A percentile compares a stretch with the other conserved stretches of the same genome.
phyloP scores from a whole-genome alignment of 2,797 vertebrate genomes.

The Pantherophis alleghaniensis region DNA sequence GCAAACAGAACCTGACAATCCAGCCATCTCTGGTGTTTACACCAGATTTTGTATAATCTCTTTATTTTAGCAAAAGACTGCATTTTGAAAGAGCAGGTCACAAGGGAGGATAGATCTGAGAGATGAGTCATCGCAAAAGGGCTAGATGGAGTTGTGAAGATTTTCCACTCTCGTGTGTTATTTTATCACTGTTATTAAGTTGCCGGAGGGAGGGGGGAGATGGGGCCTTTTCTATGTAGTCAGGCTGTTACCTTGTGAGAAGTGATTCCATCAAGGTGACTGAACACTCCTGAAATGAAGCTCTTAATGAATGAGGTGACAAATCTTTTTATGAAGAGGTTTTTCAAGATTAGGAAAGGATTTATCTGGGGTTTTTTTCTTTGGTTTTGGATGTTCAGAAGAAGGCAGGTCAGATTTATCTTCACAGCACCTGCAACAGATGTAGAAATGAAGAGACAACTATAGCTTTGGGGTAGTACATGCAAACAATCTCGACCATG shows the following conservation, averaged over 20 bases:
- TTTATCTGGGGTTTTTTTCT: not conserved
- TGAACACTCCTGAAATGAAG: not conserved
- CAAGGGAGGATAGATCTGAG: conserved; percentile 37
- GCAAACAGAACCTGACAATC: conserved; percentile 11
- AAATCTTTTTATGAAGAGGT: not conserved
- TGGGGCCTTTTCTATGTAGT: not conserved
- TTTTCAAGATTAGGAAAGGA: not conserved
- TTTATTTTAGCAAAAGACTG: conserved; percentile 37
- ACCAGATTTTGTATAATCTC: conserved; percentile 30
- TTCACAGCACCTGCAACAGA: not conserved
- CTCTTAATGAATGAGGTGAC: conserved; percentile 1
- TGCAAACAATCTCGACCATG: not conserved
- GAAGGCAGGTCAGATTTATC: not conserved
- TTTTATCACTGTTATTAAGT: conserved; percentile 47
- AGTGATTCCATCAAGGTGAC: not conserved
- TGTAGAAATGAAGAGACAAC: not conserved
- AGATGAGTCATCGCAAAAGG: conserved; percentile 46
- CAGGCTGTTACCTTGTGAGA: conserved; percentile 23
- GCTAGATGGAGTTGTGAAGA: conserved; percentile 43
- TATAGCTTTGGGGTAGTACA: not conserved
- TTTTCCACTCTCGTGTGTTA: conserved; percentile 41
- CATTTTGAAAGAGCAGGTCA: conserved; percentile 46
- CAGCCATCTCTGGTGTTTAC: fast-evolving
- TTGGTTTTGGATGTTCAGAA: not conserved
- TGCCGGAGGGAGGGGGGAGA: not conserved